Evolutionary conservation across 1,140 invertebrate species (phyloP).

Genomic region (Calliphora vicina): DNA sequence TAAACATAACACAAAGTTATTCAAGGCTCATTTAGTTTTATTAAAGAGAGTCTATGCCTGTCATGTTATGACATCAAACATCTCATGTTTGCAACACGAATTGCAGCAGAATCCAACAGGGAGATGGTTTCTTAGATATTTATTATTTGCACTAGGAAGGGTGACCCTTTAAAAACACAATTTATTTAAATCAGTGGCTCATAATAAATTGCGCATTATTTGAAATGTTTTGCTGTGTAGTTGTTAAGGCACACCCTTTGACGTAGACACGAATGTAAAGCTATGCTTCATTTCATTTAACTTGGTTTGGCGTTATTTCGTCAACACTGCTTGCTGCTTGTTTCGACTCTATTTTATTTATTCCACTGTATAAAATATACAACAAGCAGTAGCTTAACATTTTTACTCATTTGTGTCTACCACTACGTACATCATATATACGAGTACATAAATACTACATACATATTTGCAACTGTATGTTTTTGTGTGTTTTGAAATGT

Average conservation of each 20-base stretch:
- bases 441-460: not conserved
- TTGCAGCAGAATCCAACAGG: not conserved
- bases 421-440: not conserved
- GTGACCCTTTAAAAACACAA: too few species aligned
- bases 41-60: not conserved
- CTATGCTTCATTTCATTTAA: not conserved
- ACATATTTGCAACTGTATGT: not conserved
- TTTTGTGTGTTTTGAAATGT: not conserved
- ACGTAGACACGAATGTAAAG: not conserved
- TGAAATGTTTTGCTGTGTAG: too few species aligned
- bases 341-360: not conserved
- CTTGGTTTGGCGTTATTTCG: not conserved
- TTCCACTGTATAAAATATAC: not conserved
- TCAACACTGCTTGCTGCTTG: not conserved
- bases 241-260: too few species aligned
- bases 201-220: too few species aligned
- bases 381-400: not conserved
- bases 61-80: slow-evolving; percentile 13
- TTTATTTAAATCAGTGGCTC: too few species aligned
- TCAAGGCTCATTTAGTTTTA: slow-evolving; percentile 13
- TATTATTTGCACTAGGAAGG: too few species aligned
- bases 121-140: not conserved
- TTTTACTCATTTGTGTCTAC: slow-evolving; percentile 4
- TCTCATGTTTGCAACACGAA: not conserved
- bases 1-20: not conserved